phyloP scores from a whole-genome alignment of 2,797 vertebrate species.

The Phoxinus dragarum region DNA sequence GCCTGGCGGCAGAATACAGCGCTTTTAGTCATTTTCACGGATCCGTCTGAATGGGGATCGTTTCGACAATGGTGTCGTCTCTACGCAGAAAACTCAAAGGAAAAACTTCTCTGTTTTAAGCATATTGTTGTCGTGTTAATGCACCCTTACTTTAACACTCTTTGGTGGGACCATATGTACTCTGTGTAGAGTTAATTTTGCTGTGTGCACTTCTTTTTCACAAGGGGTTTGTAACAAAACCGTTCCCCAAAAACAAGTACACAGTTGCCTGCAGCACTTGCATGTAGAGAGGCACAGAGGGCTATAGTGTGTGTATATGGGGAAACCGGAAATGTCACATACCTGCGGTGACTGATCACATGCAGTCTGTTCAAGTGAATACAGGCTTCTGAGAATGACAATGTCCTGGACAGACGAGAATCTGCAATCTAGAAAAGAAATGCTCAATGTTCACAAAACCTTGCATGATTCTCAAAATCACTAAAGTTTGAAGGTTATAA shows the following conservation, averaged over 20 bases:
- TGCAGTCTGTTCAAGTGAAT: background rate
- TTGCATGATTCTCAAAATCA: too few species aligned
- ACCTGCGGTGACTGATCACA: background rate
- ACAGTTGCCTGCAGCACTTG: too few species aligned
- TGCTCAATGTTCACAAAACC: background rate
- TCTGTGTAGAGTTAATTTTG: too few species aligned
- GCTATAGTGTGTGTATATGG: background rate
- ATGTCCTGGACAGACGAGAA: background rate
- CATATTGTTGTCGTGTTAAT: too few species aligned
- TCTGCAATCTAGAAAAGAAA: background rate
- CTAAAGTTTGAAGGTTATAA: background rate
- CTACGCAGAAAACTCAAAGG: too few species aligned
- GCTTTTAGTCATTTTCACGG: too few species aligned
- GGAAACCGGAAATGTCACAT: background rate
- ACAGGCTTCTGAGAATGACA: background rate
- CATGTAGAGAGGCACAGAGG: background rate
- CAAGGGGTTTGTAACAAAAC: background rate
- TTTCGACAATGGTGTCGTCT: too few species aligned
- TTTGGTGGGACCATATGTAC: too few species aligned
- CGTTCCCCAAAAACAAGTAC: background rate
- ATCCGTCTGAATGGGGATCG: too few species aligned
- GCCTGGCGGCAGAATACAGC: too few species aligned
- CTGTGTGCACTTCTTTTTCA: background rate
- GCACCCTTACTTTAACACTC: too few species aligned
- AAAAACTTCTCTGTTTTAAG: too few species aligned